Evolutionary conservation across 2,797 vertebrate species (phyloP).

Genomic region (Sebastes matsubarae): DNA sequence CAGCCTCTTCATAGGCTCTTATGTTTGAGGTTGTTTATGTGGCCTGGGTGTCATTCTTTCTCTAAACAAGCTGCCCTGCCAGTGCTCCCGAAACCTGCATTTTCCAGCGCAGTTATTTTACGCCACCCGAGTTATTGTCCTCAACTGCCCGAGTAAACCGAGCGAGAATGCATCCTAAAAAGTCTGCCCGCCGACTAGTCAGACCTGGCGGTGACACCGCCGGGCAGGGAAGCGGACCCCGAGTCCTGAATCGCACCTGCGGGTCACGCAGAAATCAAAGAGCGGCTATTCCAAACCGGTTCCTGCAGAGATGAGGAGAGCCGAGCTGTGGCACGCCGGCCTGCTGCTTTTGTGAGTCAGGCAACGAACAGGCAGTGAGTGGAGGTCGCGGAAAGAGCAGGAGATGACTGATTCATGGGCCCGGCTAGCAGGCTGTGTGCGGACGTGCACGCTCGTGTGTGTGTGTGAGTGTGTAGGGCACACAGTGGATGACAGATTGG

Average conservation of each 20-base stretch:
- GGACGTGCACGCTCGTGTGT: slow-evolving; percentile 26
- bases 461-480: slow-evolving; percentile 40
- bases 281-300: slow-evolving; percentile 43
- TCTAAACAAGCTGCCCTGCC: neutral
- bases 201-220: slow-evolving; percentile 20
- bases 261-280: slow-evolving; percentile 50
- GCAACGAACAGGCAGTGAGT: slow-evolving; percentile 36
- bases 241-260: neutral
- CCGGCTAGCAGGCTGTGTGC: slow-evolving; percentile 37
- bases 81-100: neutral
- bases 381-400: slow-evolving; percentile 58
- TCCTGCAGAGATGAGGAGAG: slow-evolving; percentile 13
- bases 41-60: neutral
- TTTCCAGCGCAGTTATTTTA: slow-evolving; percentile 9
- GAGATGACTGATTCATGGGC: slow-evolving; percentile 71
- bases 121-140: slow-evolving; percentile 4
- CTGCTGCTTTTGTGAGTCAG: slow-evolving; percentile 68
- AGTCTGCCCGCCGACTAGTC: neutral
- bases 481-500: slow-evolving; percentile 72
- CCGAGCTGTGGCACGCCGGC: slow-evolving; percentile 8
- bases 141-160: neutral
- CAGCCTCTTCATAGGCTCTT: neutral
- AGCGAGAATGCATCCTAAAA: neutral
- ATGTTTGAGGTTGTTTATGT: neutral
- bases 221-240: slow-evolving; percentile 11